Evolutionary conservation across 2,888 invertebrate genomes (phyloP).

Genomic region (Xestia rhomboidea): DNA sequence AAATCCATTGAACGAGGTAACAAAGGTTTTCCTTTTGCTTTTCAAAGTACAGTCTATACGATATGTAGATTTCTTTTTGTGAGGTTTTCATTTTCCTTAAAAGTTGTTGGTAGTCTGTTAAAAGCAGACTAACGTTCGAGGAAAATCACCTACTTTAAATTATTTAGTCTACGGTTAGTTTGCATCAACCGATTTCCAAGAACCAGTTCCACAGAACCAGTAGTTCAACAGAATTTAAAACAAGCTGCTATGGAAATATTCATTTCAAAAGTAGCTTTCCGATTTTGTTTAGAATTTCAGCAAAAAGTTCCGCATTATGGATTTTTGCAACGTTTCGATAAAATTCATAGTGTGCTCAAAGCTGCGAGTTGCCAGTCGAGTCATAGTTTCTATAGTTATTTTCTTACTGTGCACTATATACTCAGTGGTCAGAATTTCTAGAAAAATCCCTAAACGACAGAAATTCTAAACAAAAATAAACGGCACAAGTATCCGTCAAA

Average conservation of each 20-base stretch:
- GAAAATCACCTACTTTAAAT: neutral
- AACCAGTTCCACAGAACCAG: too few species aligned
- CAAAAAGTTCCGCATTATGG: neutral
- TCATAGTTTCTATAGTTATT: neutral
- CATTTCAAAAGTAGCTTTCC: neutral
- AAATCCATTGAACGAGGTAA: slow-evolving; percentile 8
- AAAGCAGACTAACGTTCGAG: neutral
- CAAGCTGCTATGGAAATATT: neutral
- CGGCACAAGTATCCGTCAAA: neutral
- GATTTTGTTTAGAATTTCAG: neutral
- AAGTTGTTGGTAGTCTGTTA: neutral
- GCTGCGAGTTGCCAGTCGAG: neutral
- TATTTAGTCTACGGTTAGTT: neutral
- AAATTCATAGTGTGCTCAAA: neutral
- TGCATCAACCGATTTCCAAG: neutral
- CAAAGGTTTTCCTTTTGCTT: slow-evolving; percentile 15
- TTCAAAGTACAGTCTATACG: slow-evolving; percentile 4
- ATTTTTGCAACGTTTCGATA: neutral
- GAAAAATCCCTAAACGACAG: slow-evolving; percentile 2
- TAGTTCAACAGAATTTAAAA: neutral
- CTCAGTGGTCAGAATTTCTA: neutral
- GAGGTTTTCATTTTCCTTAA: neutral
- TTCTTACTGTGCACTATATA: neutral
- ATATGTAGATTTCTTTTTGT: slow-evolving; percentile 11
- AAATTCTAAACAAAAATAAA: slow-evolving; percentile 2